These are phyloP conservation scores for Mesopsocus fuscifrons DNA, from an alignment of 2,888 invertebrate genomes.

Conservation along the genomic window DNA sequence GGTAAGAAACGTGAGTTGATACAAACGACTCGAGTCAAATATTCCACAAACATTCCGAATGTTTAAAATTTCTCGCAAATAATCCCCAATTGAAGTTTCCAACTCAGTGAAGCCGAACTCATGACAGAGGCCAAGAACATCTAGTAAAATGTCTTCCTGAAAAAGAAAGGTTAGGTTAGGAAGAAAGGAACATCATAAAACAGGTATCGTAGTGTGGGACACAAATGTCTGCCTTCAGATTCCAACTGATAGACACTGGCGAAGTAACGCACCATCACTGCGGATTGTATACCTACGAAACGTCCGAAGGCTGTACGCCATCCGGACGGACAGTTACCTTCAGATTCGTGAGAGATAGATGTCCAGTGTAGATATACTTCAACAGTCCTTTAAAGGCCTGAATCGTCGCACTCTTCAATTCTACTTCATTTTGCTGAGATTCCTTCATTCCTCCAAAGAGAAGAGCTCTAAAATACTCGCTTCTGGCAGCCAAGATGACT, in stretches of 20 bases:
- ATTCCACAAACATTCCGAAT: slow-evolving; percentile 86
- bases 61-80: slow-evolving; percentile 71
- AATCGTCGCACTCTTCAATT: slow-evolving; percentile 62
- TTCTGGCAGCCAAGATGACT: slow-evolving; percentile 83
- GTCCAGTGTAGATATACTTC: slow-evolving; percentile 88
- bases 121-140: slow-evolving; percentile 69
- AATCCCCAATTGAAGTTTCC: slow-evolving; percentile 82
- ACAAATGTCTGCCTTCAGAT: too few relatives aligned
- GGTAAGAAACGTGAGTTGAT: slow-evolving; percentile 35
- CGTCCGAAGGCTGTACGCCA: too few relatives aligned
- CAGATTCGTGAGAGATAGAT: slow-evolving; percentile 35
- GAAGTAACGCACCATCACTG: too few relatives aligned
- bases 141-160: slow-evolving; percentile 25
- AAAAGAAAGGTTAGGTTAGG: slow-evolving; percentile 11
- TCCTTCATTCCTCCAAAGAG: slow-evolving; percentile 41
- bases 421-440: slow-evolving; percentile 58
- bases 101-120: slow-evolving; percentile 88
- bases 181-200: too few relatives aligned
- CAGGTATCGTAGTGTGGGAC: too few relatives aligned
- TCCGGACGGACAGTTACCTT: too few relatives aligned
- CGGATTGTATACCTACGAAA: too few relatives aligned
- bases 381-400: slow-evolving; percentile 77
- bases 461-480: slow-evolving; percentile 71
- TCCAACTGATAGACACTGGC: too few relatives aligned
- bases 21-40: slow-evolving; percentile 72